These are phyloP conservation scores for Drosophila birchii DNA, from an alignment of 2,888 invertebrate genomes.

Conservation along the genomic window DNA sequence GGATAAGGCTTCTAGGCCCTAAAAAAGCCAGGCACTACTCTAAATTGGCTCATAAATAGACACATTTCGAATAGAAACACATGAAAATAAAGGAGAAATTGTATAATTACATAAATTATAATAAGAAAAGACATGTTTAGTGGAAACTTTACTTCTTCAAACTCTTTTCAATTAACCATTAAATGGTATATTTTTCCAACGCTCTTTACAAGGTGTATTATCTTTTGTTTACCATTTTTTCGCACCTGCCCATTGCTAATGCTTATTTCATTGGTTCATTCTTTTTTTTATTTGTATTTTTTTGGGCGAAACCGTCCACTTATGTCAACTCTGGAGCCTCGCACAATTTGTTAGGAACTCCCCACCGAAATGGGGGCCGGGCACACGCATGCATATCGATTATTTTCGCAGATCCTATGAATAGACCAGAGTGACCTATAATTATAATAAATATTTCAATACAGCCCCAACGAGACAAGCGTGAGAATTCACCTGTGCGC, in stretches of 20 bases:
- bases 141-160: too few relatives aligned
- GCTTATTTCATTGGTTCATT: not conserved
- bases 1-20: too few relatives aligned
- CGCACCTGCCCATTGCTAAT: conserved; percentile 20
- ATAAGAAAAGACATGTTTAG: too few relatives aligned
- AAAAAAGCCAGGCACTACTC: not conserved
- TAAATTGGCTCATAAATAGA: not conserved
- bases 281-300: conserved; percentile 23
- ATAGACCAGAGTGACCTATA: conserved; percentile 51
- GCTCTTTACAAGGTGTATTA: not conserved
- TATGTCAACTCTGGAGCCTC: conserved; percentile 59
- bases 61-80: not conserved
- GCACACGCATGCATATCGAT: conserved; percentile 44
- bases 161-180: not conserved
- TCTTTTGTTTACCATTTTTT: conserved; percentile 2
- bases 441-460: conserved; percentile 75
- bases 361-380: not conserved
- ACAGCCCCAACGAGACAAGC: conserved; percentile 54
- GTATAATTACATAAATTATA: too few relatives aligned
- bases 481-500: conserved; percentile 64
- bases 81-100: not conserved
- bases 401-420: conserved; percentile 43
- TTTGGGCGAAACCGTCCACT: not conserved
- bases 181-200: not conserved
- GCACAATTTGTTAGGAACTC: conserved; percentile 65